Base-by-base conservation (phyloP, 2,797 vertebrate genomes). In the Lateolabrax maculatus region DNA sequence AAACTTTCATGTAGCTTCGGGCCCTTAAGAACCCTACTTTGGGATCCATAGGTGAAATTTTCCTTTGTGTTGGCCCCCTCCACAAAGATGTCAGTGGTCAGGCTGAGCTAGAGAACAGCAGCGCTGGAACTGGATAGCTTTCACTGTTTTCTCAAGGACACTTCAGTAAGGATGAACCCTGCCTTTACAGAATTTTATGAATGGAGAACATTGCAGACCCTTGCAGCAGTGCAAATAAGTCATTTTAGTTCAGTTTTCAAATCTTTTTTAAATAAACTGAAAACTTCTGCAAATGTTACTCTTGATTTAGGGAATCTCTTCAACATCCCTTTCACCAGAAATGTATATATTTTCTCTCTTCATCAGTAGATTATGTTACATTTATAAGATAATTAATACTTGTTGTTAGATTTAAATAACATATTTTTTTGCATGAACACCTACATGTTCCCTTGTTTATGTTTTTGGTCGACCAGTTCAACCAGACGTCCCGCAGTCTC, bases 51-150 rank as follows among this genome's bases (percentile, higher is more conserved):
- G 52, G 29, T 1, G 18, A 67, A 3, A 4, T 55, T 11, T 46
- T 21, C 21, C 43, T 34, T 36, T 68, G 57, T 69, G 27, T 41
- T 23, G 25, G 4, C 29, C 34, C 27, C 10, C 12, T 48, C 3
- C 5, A 25, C 44, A 41, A 18, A 58, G 41, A 76, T 72, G 76
- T 19, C 68, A 76, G 46, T 69, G 62, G 67, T 76, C 39, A 44
- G 34, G 15, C 83, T 71, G 43, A 49, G 31, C n/a, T 4, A 7
- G 11, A 10, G 34, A 60, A 34, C 27, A 58, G 51, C 34, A 43
- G 21, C 3, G 16, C 18, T 31, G 6, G 4, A 64, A 46, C 31
- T 16, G 27, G 31, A 74, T 56, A 7, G 15, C 39, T 49, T 23
- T 15, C 16, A 21, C 16, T 16, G 1, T 37, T 23, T 46, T 39